These are phyloP conservation scores for Hipposideros armiger DNA, from an alignment of 2,113 vertebrate species.

Conservation along the genomic window DNA sequence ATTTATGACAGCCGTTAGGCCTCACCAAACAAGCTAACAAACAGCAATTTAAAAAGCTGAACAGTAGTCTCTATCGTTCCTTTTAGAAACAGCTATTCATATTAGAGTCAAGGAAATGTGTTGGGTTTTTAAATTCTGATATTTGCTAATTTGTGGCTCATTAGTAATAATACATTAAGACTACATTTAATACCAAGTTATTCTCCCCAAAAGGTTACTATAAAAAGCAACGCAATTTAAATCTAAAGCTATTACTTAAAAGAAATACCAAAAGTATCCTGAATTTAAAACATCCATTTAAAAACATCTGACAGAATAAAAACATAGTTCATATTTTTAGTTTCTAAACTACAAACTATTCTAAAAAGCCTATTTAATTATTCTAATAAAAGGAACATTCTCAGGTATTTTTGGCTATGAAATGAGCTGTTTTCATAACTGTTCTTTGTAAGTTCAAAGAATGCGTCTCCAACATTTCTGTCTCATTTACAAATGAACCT, in stretches of 20 bases:
- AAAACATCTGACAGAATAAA: conserved; percentile 14
- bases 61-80: neutral
- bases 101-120: neutral
- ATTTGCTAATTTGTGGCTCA: conserved; percentile 27
- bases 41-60: neutral
- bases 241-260: neutral
- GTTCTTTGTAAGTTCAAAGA: neutral
- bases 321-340: neutral
- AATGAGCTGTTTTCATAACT: conserved; percentile 1
- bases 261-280: neutral
- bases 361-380: neutral
- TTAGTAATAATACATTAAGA: neutral
- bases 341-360: conserved; percentile 41
- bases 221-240: neutral
- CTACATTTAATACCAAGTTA: neutral
- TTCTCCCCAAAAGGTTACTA: neutral
- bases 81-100: neutral
- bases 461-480: neutral
- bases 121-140: neutral
- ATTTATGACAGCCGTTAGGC: neutral
- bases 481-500: conserved; percentile 8
- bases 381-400: conserved; percentile 53
- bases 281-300: conserved; percentile 22
- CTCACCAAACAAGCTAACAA: neutral
- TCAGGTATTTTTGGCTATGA: neutral